These are phyloP conservation scores for Gonocerus acuteangulatus DNA, from an alignment of 2,888 invertebrate genomes.

Conservation along the genomic window DNA sequence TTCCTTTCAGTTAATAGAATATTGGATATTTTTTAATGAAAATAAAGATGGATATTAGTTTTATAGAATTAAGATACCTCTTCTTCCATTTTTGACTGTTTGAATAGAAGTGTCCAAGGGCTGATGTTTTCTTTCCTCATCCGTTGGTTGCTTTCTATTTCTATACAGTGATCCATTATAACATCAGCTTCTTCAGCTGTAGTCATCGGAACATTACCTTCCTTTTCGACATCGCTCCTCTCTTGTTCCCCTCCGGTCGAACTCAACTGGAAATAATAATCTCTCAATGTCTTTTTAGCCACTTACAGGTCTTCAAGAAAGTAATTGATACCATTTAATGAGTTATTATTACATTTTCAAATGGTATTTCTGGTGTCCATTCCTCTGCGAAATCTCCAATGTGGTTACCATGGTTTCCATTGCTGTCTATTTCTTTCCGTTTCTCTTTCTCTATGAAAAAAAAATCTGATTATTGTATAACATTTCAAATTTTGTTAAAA, in stretches of 20 bases:
- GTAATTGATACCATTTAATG: not conserved
- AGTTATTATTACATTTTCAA: constrained; percentile 74
- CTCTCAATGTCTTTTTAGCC: not conserved
- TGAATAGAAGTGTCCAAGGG: constrained; percentile 79
- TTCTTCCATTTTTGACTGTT: constrained; percentile 68
- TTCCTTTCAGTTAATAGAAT: no score
- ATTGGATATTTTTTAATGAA: no score
- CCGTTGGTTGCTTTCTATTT: constrained; percentile 80
- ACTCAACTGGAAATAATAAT: constrained; percentile 41
- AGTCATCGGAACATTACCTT: constrained; percentile 38
- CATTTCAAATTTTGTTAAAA: not conserved
- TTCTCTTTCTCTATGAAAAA: constrained; percentile 34
- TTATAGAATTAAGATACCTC: no score
- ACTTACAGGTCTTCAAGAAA: not conserved
- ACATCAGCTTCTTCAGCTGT: constrained; percentile 56
- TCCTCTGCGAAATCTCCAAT: constrained; percentile 57
- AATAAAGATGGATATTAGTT: no score
- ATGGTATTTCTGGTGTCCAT: constrained; percentile 88
- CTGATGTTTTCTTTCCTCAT: constrained; percentile 82
- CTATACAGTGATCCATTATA: constrained; percentile 75
- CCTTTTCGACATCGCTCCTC: constrained; percentile 43
- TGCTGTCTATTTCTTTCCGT: constrained; percentile 39
- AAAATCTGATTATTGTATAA: constrained; percentile 31
- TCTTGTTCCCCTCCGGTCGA: constrained; percentile 39
- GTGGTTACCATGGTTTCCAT: constrained; percentile 46